phyloP scores from a whole-genome alignment of 2,888 invertebrate genomes.

The Drosophila antonietae region DNA sequence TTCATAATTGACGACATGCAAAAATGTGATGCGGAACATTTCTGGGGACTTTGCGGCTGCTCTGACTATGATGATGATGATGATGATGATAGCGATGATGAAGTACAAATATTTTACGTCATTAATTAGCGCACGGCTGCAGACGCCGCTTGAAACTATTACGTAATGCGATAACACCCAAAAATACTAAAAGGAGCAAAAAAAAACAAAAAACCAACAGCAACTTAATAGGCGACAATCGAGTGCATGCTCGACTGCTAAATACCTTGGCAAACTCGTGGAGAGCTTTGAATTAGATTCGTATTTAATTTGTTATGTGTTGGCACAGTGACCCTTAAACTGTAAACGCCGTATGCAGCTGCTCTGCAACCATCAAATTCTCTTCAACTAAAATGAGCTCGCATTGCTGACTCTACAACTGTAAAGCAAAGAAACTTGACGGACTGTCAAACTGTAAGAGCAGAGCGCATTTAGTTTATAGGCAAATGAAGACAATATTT shows the following conservation, averaged over 20 bases:
- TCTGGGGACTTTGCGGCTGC: background rate
- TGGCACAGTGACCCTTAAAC: background rate
- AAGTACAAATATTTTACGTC: slow-evolving; percentile 75
- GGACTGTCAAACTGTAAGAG: background rate
- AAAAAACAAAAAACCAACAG: background rate
- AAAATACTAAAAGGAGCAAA: background rate
- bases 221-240: background rate
- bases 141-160: slow-evolving; percentile 64
- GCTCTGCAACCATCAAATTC: no score
- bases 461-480: background rate
- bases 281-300: no score
- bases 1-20: slow-evolving; percentile 74
- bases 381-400: background rate
- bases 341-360: background rate
- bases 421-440: background rate
- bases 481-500: no score
- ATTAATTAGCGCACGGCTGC: slow-evolving; percentile 68
- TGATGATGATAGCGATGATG: slow-evolving; percentile 54
- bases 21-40: slow-evolving; percentile 22
- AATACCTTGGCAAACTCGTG: background rate
- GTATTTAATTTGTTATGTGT: no score
- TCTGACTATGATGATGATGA: slow-evolving; percentile 26
- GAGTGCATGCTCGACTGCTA: background rate
- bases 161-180: slow-evolving; percentile 65
- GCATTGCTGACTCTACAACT: background rate